phyloP scores from a whole-genome alignment of 2,797 vertebrate genomes.

The Cynodonichthys magdalenae region DNA sequence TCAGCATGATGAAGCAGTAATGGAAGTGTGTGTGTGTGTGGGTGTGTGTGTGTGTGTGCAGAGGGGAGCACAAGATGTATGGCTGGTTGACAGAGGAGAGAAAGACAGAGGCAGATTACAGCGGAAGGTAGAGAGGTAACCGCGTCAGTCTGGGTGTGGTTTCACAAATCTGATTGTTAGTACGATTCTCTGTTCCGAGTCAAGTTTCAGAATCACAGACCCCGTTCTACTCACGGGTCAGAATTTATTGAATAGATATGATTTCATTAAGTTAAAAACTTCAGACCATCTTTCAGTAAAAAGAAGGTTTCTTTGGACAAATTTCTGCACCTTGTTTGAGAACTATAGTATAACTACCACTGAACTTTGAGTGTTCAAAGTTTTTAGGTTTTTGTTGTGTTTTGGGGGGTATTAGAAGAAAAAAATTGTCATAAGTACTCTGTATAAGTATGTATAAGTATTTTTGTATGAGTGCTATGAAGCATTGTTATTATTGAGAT shows the following conservation, averaged over 20 bases:
- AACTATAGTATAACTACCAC: not conserved
- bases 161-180: conserved; percentile 28
- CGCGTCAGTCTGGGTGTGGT: conserved; percentile 26
- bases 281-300: not conserved
- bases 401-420: too few relatives aligned
- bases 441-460: too few relatives aligned
- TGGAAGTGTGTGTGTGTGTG: conserved; percentile 59
- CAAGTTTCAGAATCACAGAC: conserved; percentile 25
- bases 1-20: conserved; percentile 78
- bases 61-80: conserved; percentile 63
- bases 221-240: too few relatives aligned
- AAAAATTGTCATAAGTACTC: too few relatives aligned
- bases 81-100: conserved; percentile 58
- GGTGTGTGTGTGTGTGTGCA: conserved; percentile 48
- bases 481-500: too few relatives aligned
- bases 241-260: not conserved
- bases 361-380: not conserved
- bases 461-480: too few relatives aligned
- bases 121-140: conserved; percentile 63
- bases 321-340: not conserved
- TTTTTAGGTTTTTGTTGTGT: not conserved
- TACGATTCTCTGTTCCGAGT: conserved; percentile 6
- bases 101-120: conserved; percentile 58
- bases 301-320: not conserved
- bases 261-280: not conserved